Conservation (phyloP, 2,888 invertebrate genomes). For the Caenorhabditis plicata region DNA sequence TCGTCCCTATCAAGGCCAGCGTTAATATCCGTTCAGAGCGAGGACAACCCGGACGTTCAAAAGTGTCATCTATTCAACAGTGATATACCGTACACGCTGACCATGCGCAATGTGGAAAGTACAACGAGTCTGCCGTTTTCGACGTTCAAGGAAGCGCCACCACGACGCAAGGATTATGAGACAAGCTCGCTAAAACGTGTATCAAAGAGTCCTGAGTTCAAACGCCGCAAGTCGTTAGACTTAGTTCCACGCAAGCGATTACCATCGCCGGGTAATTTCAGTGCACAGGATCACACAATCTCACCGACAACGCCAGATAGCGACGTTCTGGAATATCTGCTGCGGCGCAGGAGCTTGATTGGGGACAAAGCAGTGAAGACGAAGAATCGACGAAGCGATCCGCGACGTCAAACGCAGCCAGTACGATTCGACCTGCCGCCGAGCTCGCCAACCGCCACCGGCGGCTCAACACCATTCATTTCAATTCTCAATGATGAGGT, state of each 20-base stretch:
- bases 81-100: slow-evolving; percentile 65
- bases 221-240: slow-evolving; percentile 55
- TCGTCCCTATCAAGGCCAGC: slow-evolving; percentile 43
- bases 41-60: slow-evolving; percentile 60
- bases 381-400: slow-evolving; percentile 60
- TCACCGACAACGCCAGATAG: slow-evolving; percentile 59
- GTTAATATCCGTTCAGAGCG: slow-evolving; percentile 61
- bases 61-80: slow-evolving; percentile 53
- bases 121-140: slow-evolving; percentile 27
- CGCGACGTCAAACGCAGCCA: slow-evolving; percentile 65
- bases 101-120: slow-evolving; percentile 59
- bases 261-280: slow-evolving; percentile 63
- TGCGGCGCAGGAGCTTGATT: slow-evolving; percentile 50
- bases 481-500: slow-evolving; percentile 46
- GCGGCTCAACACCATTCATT: slow-evolving; percentile 46
- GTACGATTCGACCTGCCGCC: slow-evolving; percentile 58
- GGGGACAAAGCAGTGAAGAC: slow-evolving; percentile 47
- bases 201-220: slow-evolving; percentile 36
- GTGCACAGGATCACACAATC: slow-evolving; percentile 64
- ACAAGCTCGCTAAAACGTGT: slow-evolving; percentile 33
- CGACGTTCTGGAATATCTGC: slow-evolving; percentile 60
- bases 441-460: slow-evolving; percentile 34
- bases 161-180: slow-evolving; percentile 15
- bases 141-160: slow-evolving; percentile 38
- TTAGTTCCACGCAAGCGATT: slow-evolving; percentile 59